Evolutionary conservation across 1,140 invertebrate genomes (phyloP).

Genomic region (Planococcus citri): DNA sequence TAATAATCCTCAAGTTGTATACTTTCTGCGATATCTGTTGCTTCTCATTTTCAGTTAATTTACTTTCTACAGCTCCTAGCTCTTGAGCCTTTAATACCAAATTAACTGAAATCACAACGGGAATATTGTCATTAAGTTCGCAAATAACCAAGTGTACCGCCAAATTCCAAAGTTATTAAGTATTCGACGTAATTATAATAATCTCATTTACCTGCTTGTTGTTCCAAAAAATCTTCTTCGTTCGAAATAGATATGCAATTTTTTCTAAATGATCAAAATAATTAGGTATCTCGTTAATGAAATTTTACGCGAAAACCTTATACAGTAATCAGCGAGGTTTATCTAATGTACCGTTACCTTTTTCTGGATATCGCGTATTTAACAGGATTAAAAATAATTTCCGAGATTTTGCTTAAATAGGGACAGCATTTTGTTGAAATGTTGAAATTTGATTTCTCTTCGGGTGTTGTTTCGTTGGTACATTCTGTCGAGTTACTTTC

Average conservation of each 20-base stretch:
- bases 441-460: background rate
- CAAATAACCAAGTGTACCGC: background rate
- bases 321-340: background rate
- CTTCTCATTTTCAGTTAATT: background rate
- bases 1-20: background rate
- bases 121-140: background rate
- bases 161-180: background rate
- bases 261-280: background rate
- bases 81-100: background rate
- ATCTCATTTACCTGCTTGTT: conserved; percentile 1
- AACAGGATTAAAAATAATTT: conserved; percentile 2
- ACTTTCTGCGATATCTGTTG: background rate
- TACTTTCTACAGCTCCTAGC: background rate
- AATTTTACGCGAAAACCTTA: background rate
- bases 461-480: background rate
- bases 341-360: background rate
- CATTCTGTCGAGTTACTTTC: background rate
- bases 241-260: background rate
- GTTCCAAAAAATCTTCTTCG: conserved; percentile 10
- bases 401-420: background rate
- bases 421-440: background rate
- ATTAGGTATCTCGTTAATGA: background rate
- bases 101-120: background rate
- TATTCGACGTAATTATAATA: too few species aligned
- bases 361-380: background rate